phyloP scores from a whole-genome alignment of 1,140 invertebrate species.

The Thaumatotibia leucotreta region DNA sequence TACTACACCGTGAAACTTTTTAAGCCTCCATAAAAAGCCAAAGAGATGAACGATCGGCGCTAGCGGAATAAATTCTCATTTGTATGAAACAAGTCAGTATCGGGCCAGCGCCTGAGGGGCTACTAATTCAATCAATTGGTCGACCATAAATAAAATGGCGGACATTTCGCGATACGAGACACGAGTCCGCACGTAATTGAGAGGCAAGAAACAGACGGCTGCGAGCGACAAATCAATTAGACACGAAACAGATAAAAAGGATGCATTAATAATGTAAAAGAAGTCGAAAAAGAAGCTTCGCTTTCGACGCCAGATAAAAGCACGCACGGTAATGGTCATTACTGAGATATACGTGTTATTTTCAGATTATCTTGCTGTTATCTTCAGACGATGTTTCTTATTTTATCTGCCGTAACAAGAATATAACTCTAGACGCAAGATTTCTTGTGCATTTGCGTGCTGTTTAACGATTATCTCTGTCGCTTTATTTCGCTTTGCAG shows the following conservation, averaged over 20 bases:
- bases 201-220: conserved; percentile 56
- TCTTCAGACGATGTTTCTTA: background rate
- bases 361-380: background rate
- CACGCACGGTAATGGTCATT: conserved; percentile 24
- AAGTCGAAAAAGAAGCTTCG: conserved; percentile 36
- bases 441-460: background rate
- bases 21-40: conserved; percentile 20
- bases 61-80: conserved; percentile 47
- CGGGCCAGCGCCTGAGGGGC: conserved; percentile 54
- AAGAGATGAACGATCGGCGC: conserved; percentile 31
- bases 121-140: conserved; percentile 73
- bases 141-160: conserved; percentile 64
- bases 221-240: conserved; percentile 71
- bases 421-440: background rate
- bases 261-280: conserved; percentile 55
- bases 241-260: conserved; percentile 55
- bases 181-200: conserved; percentile 59
- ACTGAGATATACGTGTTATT: conserved; percentile 24
- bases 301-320: conserved; percentile 22
- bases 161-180: conserved; percentile 57
- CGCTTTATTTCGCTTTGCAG: conserved; percentile 4
- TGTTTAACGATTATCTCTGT: background rate
- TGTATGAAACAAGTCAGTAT: conserved; percentile 46
- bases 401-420: conserved; percentile 1
- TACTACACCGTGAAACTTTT: conserved; percentile 2